These are phyloP conservation scores for Dynastes hyllus DNA, from an alignment of 2,888 invertebrate genomes.

Conservation along the genomic window DNA sequence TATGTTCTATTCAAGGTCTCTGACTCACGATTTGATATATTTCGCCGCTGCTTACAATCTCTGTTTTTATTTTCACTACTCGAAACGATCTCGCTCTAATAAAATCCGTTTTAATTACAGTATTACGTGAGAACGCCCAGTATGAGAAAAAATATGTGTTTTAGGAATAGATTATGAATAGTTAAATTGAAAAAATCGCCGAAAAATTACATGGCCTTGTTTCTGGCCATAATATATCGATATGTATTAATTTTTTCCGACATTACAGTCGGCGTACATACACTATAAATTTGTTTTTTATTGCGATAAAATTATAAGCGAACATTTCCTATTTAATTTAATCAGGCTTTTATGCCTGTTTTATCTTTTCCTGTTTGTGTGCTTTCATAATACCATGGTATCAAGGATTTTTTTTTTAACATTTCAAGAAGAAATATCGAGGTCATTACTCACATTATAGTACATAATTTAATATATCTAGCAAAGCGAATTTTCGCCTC, in stretches of 20 bases:
- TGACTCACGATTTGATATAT: constrained; percentile 35
- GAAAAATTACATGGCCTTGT: neutral
- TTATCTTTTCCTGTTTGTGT: constrained; percentile 45
- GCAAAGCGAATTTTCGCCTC: neutral
- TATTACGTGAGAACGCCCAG: neutral
- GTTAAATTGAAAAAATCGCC: neutral
- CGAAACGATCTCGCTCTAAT: constrained; percentile 26
- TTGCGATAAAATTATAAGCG: constrained; percentile 30
- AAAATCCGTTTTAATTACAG: constrained; percentile 23
- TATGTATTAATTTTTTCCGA: neutral
- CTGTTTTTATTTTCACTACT: constrained; percentile 36
- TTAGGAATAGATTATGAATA: neutral
- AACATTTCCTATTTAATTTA: constrained; percentile 40
- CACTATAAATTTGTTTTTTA: constrained; percentile 10
- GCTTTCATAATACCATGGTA: neutral
- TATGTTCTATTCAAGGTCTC: constrained; percentile 66
- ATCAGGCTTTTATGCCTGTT: constrained; percentile 20
- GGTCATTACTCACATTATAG: constrained; percentile 28
- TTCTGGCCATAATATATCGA: neutral
- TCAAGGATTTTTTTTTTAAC: constrained; percentile 26
- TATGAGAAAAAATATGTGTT: neutral
- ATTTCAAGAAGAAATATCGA: constrained; percentile 22
- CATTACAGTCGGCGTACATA: neutral
- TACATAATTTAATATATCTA: neutral
- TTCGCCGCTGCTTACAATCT: constrained; percentile 18